Base-by-base conservation (phyloP, 2,888 invertebrate species). In the Tiphia femorata region DNA sequence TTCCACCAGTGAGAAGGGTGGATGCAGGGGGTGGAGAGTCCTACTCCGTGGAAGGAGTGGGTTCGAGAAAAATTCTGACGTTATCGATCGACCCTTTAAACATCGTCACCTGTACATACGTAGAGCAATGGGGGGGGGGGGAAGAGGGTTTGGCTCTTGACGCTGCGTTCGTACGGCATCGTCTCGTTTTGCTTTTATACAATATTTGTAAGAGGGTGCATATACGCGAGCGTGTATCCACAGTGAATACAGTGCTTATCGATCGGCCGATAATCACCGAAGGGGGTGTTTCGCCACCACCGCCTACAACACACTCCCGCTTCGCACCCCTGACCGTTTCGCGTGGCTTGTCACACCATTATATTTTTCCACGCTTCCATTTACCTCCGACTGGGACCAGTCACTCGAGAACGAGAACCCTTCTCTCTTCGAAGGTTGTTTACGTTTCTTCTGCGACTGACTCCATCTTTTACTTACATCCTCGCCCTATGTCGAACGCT, bases 251-350 rank as follows among this genome's bases (percentile, higher is more conserved):
- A 46, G 30, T n/a, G 46, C 14, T 49, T 52, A 64, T 64, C 56
- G 67, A 64, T 51, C 58, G 55, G n/a, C 35, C 33, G 42, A 42
- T 61, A 67, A 67, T 64, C 59, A 52, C 19, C 21, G 33, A 16
- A 46, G 42, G 27, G 37, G 27, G 49, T 38, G 17, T 44, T 25
- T 20, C 7, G 23, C 29, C 41, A 29, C n/a, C 4, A 7, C 10
- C 46, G 6, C 2, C 20, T 17, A 20, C 40, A 12, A 35, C 41
- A 46, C 42, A 20, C 47, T 46, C 27, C 23, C 14, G 33, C 30
- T 14, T 44, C 38, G 16, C 41, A 47, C 35, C 47, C 33, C 47
- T 53, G n/a, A 14, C 33, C 14, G n/a, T n/a, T n/a, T n/a, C n/a
- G n/a, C n/a, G n/a, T n/a, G n/a, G n/a, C n/a, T n/a, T n/a, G n/a